These are phyloP conservation scores for Tetragnatha montana DNA, from an alignment of 2,888 invertebrate species.

Conservation along the genomic window DNA sequence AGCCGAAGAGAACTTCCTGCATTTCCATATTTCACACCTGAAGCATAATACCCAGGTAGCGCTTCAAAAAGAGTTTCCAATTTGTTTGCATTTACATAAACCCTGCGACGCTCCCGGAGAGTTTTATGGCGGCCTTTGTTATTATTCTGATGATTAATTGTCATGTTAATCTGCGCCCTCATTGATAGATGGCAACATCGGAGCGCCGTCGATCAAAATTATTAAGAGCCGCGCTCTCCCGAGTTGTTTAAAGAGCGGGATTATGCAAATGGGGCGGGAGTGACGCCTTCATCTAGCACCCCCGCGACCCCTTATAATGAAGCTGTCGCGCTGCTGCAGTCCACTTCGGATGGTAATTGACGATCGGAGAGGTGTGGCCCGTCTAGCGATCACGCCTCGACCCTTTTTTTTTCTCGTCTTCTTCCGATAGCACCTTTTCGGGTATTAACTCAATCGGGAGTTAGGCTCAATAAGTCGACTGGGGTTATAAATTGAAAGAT, in stretches of 20 bases:
- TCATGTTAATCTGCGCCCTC: constrained; percentile 49
- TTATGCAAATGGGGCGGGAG: constrained; percentile 61
- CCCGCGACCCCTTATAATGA: constrained; percentile 43
- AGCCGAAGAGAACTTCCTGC: background rate
- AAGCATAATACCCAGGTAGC: constrained; percentile 18
- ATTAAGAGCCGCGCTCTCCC: constrained; percentile 47
- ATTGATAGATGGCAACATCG: constrained; percentile 52
- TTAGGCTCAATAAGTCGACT: constrained; percentile 19
- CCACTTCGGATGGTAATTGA: constrained; percentile 40
- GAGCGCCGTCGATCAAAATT: constrained; percentile 62
- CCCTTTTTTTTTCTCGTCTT: constrained; percentile 7
- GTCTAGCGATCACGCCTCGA: constrained; percentile 20
- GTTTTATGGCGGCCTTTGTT: constrained; percentile 47
- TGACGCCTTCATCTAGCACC: constrained; percentile 45
- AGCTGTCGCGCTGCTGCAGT: constrained; percentile 24
- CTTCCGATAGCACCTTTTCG: no score
- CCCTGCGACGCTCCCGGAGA: constrained; percentile 3
- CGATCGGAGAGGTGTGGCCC: constrained; percentile 44
- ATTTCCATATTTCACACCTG: constrained; percentile 37
- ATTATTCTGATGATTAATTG: constrained; percentile 66
- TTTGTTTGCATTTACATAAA: constrained; percentile 32
- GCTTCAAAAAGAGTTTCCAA: constrained; percentile 29
- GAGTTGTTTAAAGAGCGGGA: constrained; percentile 56
- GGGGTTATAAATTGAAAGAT: constrained; percentile 44
- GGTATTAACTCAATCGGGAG: constrained; percentile 34